A percentile compares a stretch with the other conserved stretches of the same genome.
Evolutionary conservation across 2,797 vertebrate species (phyloP).

Genomic region (Sitta carolinensis): DNA sequence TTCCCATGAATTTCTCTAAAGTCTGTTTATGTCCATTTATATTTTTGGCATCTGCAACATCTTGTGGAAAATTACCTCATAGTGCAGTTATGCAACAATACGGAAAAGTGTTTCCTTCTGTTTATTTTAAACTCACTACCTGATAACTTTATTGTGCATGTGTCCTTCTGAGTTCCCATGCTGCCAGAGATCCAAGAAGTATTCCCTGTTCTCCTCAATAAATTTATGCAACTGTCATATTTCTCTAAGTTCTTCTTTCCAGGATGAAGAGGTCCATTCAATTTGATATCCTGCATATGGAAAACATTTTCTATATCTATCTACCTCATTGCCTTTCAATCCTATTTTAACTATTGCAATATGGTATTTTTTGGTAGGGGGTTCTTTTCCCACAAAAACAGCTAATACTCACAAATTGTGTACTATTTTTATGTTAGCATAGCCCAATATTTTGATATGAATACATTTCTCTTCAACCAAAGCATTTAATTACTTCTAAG

Average conservation of each 20-base stretch:
- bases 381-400: neutral
- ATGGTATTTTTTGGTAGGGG: neutral
- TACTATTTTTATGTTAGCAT: neutral
- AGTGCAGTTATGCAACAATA: constrained; percentile 24
- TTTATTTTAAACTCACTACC: constrained; percentile 50
- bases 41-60: constrained; percentile 7
- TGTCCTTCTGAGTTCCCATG: neutral
- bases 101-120: constrained; percentile 2
- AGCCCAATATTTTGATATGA: neutral
- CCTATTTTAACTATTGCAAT: neutral
- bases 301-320: neutral
- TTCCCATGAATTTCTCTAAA: constrained; percentile 23
- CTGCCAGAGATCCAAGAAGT: neutral
- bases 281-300: neutral
- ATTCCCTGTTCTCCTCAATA: neutral
- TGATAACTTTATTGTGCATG: constrained; percentile 11
- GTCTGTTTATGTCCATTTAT: neutral
- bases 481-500: neutral
- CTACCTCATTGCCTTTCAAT: neutral
- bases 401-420: neutral
- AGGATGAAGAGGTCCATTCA: neutral
- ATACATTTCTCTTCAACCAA: neutral
- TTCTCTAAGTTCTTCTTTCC: neutral
- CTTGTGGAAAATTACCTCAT: constrained; percentile 49
- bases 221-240: neutral